Base-by-base conservation (phyloP, 1,140 invertebrate genomes). In the Holcopasites calliopsidis region DNA sequence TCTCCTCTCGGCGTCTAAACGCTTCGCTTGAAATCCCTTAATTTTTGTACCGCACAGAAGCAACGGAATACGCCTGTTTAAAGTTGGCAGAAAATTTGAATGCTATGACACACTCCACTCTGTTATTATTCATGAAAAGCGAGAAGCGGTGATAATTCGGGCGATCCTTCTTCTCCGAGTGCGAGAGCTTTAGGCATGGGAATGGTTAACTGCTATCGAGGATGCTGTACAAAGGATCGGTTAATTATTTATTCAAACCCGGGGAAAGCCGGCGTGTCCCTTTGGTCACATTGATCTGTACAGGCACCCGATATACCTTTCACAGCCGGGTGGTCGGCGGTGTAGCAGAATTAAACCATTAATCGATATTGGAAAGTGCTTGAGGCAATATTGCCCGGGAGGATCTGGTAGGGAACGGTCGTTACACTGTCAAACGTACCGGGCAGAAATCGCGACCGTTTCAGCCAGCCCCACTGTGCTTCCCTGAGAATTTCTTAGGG, bases 321-420 rank as follows among this genome's bases (percentile, higher is more conserved):
- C 38, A 26, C 44, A 72, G 18, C 66, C 57, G 18, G 44, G 21
- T 42, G 35, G 60, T 33, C 21, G 35, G 28, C 47, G 13, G 54
- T 52, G 44, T 61, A 74, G 33, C 54, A 49, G 40, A 72, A 60
- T 64, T 78, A 78, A 80, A 78, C 52, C 44, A 72, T 80, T 80
- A 78, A 80, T 80, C 76, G 77, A 58, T 80, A 80, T 78, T 26
- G 69, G 58, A 72, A 72, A 72, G 57, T 62, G 69, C 57, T 72
- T 28, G 44, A 18, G 58, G 55, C 69, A 62, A 62, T 71, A 71
- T 71, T 71, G 44, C 69, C 44, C 6, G 18, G 42, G 3, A 62
- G 69, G 23, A 61, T 61, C 38, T 40, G 38, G 57, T 31, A 23
- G 33, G 18, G 58, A 44, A 72, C 47, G 69, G 33, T 62, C 69